Base-by-base conservation (phyloP, 2,113 vertebrate species). In the Crocuta crocuta region DNA sequence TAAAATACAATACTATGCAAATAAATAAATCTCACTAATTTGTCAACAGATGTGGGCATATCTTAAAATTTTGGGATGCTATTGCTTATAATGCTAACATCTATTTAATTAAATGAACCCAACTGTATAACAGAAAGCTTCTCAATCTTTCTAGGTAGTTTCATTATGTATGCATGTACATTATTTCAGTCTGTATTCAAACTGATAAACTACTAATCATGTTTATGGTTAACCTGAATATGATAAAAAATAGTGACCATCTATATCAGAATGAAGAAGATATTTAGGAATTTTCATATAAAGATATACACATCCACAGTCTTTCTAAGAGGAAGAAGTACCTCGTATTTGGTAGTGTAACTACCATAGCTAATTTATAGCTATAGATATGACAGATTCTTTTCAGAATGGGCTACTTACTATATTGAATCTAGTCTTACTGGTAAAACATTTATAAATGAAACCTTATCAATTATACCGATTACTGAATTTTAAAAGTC, bases 21-120 rank as follows among this genome's bases (percentile, higher is more conserved):
- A 84, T 79, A 88, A 70, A 78, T 95, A 73, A 23, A 87, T 2
- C 26, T 90, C 8, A 7, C 31, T 84, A 65, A 9, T 79, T 31
- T 90, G 48, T 43, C 35, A 84, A 86, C 4, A 70, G 39, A 81
- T 43, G 45, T 6, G 7, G 21, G 10, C 7, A 55, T 45, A 89
- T 33, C 43, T 90, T 91, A 63, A 89, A 94, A 26, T 53, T 82
- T 4, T 94, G 55, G 90, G 24, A 85, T 28, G 21, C 6, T 87
- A 55, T n/a, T 94, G 63, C 16, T 91, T 43, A 93, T 53, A 97
- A 92, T 88, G 82, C 26, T 92, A 95, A 81, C 11, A 95, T 76
- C 23, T 26, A 70, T 70, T 58, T 85, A 39, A 73, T 68, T 90
- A 79, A 79, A 92, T 26, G 24, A 92, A 66, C 10, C 28, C 4